phyloP scores from a whole-genome alignment of 2,797 vertebrate species.

The Rhynchonycteris naso region DNA sequence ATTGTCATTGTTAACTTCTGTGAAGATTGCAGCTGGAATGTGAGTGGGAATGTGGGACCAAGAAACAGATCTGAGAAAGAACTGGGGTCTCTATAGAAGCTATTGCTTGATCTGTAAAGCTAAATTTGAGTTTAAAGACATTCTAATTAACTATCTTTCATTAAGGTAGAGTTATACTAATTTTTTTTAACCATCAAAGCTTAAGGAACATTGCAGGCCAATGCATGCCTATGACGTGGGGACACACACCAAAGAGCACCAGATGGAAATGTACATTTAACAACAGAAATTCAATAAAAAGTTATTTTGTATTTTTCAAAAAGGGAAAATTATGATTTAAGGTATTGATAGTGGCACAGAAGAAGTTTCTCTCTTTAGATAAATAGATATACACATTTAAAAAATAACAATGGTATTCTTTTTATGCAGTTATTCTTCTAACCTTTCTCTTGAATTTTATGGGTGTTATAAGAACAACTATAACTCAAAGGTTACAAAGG shows the following conservation, averaged over 20 bases:
- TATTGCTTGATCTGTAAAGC: neutral
- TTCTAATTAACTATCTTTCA: conserved; percentile 4
- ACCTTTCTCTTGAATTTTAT: conserved; percentile 10
- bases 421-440: neutral
- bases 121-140: neutral
- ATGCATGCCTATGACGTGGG: neutral
- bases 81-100: neutral
- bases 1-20: neutral
- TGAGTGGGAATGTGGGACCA: neutral
- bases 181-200: neutral
- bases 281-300: neutral
- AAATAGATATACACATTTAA: neutral
- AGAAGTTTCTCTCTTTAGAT: neutral
- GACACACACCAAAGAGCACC: neutral
- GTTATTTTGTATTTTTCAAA: neutral
- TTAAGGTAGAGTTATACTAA: neutral
- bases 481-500: neutral
- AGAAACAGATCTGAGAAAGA: neutral
- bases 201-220: neutral
- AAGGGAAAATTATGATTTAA: neutral
- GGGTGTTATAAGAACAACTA: neutral
- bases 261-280: conserved; percentile 12
- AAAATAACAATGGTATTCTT: neutral
- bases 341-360: neutral
- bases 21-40: neutral